Conservation (phyloP, 2,888 invertebrate genomes). For the Sicus ferrugineus region DNA sequence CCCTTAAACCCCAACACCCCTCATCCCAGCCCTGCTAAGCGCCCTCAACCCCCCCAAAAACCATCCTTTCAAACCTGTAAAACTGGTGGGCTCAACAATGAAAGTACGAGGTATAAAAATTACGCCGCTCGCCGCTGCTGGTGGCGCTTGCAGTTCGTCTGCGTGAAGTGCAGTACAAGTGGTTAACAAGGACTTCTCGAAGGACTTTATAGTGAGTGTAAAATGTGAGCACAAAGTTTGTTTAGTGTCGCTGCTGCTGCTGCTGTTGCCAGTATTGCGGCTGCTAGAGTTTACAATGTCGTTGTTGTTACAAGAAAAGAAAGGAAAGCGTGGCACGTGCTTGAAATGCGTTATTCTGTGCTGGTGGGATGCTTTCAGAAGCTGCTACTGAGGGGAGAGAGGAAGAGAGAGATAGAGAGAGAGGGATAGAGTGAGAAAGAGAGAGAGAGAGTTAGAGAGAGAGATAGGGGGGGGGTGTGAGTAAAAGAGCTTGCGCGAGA, state of each 20-base stretch:
- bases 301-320: background rate
- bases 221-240: slow-evolving; percentile 32
- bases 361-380: background rate
- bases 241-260: slow-evolving; percentile 10
- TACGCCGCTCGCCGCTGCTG: background rate
- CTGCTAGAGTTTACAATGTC: background rate
- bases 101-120: background rate
- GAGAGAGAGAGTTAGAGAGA: background rate
- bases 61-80: too few relatives aligned
- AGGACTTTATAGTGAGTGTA: slow-evolving; percentile 27
- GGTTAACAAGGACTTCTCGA: slow-evolving; percentile 33
- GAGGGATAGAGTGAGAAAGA: background rate
- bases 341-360: background rate
- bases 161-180: slow-evolving; percentile 21
- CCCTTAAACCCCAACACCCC: background rate
- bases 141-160: background rate
- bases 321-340: background rate
- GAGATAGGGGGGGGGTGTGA: too few relatives aligned
- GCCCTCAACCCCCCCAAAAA: background rate
- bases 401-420: background rate
- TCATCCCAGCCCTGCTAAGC: background rate
- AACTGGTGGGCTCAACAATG: too few relatives aligned
- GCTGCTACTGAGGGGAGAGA: background rate
- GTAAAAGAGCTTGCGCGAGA: too few relatives aligned
- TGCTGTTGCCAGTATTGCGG: background rate